Percentiles rank a stretch among this genome's conserved stretches.
These are phyloP conservation scores for Epinephelus cyanopodus DNA, from an alignment of 2,113 vertebrate genomes.

Conservation along the genomic window DNA sequence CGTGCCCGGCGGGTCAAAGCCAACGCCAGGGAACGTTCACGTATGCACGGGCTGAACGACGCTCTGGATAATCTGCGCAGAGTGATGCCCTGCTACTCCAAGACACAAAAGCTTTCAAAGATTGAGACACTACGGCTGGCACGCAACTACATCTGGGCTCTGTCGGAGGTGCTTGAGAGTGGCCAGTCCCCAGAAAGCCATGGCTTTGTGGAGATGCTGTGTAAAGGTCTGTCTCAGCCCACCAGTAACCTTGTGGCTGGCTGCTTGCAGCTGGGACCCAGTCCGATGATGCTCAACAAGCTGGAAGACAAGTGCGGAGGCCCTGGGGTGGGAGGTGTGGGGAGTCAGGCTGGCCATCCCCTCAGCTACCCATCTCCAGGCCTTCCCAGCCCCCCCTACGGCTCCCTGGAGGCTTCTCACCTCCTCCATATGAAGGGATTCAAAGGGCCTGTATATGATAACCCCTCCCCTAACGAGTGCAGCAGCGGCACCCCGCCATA, in stretches of 20 bases:
- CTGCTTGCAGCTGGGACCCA: constrained; percentile 91
- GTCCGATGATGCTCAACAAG: constrained; percentile 86
- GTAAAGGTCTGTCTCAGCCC: constrained; percentile 98
- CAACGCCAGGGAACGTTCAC: constrained; percentile 93
- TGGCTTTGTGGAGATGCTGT: constrained; percentile 95
- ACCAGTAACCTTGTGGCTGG: constrained; percentile 98
- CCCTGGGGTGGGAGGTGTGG: constrained; percentile 71
- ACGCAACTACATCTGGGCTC: constrained; percentile 97
- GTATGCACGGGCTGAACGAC: constrained; percentile 97
- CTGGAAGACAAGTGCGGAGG: constrained; percentile 88
- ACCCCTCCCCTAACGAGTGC: constrained; percentile 87
- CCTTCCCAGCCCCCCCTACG: constrained; percentile 96
- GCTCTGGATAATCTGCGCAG: constrained; percentile 92
- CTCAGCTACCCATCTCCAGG: constrained; percentile 92
- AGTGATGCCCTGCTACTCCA: constrained; percentile 99
- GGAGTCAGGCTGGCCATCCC: constrained; percentile 80
- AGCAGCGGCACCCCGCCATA: constrained; percentile 90
- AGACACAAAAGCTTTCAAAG: constrained; percentile 97
- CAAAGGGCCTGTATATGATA: constrained; percentile 89
- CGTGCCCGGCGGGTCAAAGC: constrained; percentile 92
- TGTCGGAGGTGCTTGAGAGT: constrained; percentile 94
- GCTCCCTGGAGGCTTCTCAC: constrained; percentile 91
- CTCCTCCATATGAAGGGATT: constrained; percentile 93
- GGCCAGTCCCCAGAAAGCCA: constrained; percentile 93
- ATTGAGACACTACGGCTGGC: constrained; percentile 96